phyloP scores from a whole-genome alignment of 2,113 vertebrate genomes.

The Melanocharis versteri region DNA sequence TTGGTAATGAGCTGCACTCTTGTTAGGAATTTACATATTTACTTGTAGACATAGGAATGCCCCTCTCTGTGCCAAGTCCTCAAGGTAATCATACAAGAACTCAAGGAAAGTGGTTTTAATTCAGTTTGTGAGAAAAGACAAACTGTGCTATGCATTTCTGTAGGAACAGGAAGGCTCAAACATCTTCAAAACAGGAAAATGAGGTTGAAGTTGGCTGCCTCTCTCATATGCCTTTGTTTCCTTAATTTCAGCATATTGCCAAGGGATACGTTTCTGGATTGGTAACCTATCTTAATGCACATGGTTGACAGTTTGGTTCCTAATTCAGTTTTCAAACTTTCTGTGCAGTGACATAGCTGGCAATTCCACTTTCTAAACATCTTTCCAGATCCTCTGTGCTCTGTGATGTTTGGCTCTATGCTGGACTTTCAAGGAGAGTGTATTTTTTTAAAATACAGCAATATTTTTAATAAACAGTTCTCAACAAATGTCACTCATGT shows the following conservation, averaged over 20 bases:
- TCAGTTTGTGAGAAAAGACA: background rate
- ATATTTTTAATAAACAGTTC: conserved; percentile 31
- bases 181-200: background rate
- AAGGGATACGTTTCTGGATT: background rate
- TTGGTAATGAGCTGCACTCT: background rate
- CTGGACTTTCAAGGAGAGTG: background rate
- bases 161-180: background rate
- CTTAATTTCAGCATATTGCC: background rate
- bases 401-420: conserved; percentile 21
- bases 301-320: background rate
- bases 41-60: background rate
- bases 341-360: background rate
- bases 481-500: background rate
- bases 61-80: background rate
- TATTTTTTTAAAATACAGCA: background rate
- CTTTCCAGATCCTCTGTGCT: conserved; percentile 18
- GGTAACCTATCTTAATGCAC: background rate
- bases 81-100: background rate
- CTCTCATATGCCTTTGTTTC: background rate
- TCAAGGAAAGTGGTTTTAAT: background rate
- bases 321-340: background rate
- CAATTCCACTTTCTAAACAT: conserved; percentile 3
- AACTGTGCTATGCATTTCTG: background rate
- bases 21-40: background rate
- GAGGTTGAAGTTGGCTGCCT: background rate